Evolutionary conservation across 2,888 invertebrate genomes (phyloP), one percentile per base, ranked within the genome.

Genomic region (Orthonevra nobilis): DNA sequence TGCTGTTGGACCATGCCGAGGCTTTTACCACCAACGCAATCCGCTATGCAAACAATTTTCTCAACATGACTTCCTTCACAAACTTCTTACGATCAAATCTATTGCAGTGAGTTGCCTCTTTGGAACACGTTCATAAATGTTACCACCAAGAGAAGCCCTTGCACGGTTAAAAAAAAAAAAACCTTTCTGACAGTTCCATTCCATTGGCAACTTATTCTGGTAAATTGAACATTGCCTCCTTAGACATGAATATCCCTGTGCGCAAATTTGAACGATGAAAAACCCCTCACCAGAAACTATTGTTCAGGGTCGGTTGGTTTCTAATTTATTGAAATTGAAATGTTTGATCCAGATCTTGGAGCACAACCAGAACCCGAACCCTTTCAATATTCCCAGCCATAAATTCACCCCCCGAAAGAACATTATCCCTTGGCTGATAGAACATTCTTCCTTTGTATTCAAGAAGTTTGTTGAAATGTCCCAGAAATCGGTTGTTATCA

Each of bases 251-350:
- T 17, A 6, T 19, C 36, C n/a, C 20, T 50, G 12, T 58, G 48
- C 32, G 58, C 52, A 44, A 38, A 46, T 23, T 38, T n/a, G 28
- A 14, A 15, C 15, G 19, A 54, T 48, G 50, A 56, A 77, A 75
- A 40, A 58, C 44, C 75, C 52, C 50, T 52, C 63, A 38, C 44
- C 50, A 56, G 75, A 38, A 77, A 70, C 56, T 70, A 56, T 32
- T 52, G 44, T 23, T 52, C 60, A 14, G 70, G 52, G 56, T 77
- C 58, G 75, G 63, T 70, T 38, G 50, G n/a, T 44, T 64, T 28
- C 44, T 30, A 70, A 77, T 77, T 70, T 70, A 77, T 70, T 77
- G 63, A 77, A 70, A 77, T 70, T 70, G 69, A 63, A 69, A 69
- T 58, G 30, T 66, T 66, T 36, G 28, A 66, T 42, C 32, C 14